These are phyloP conservation scores for Lathronympha strigana DNA, from an alignment of 2,888 invertebrate genomes.

Conservation along the genomic window DNA sequence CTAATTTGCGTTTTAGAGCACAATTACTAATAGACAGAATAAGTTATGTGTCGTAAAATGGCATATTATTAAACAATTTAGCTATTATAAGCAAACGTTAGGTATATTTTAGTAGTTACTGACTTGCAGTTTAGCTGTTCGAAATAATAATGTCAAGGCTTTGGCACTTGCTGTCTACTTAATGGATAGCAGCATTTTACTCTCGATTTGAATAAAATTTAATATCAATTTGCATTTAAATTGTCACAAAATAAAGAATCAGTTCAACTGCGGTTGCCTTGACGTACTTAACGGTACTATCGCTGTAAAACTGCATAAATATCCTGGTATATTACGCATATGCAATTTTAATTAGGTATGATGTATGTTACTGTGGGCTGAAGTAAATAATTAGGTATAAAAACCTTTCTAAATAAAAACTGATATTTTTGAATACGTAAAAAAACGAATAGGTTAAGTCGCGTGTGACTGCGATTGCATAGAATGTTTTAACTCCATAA, in stretches of 20 bases:
- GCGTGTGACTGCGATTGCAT: no score
- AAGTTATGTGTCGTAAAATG: not conserved
- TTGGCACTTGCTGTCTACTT: constrained; percentile 5
- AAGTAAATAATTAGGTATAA: no score
- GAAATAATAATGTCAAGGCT: constrained; percentile 9
- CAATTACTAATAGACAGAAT: constrained; percentile 10
- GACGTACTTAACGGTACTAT: not conserved
- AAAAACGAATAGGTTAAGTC: no score
- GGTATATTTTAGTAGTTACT: constrained; percentile 7
- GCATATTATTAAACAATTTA: constrained; percentile 1
- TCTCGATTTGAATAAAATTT: not conserved
- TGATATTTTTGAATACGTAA: no score
- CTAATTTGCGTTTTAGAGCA: not conserved
- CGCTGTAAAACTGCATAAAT: not conserved
- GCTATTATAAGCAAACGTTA: constrained; percentile 2
- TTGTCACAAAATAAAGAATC: not conserved
- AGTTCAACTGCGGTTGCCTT: not conserved
- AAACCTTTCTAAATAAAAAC: no score
- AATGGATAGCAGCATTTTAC: not conserved
- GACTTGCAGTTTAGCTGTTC: not conserved
- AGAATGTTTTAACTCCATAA: no score
- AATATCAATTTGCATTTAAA: not conserved
- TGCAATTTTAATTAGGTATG: not conserved
- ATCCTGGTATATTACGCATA: constrained; percentile 1
- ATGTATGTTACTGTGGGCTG: not conserved